These are phyloP conservation scores for Sebastes reedi DNA, from an alignment of 2,797 vertebrate species.

Conservation along the genomic window DNA sequence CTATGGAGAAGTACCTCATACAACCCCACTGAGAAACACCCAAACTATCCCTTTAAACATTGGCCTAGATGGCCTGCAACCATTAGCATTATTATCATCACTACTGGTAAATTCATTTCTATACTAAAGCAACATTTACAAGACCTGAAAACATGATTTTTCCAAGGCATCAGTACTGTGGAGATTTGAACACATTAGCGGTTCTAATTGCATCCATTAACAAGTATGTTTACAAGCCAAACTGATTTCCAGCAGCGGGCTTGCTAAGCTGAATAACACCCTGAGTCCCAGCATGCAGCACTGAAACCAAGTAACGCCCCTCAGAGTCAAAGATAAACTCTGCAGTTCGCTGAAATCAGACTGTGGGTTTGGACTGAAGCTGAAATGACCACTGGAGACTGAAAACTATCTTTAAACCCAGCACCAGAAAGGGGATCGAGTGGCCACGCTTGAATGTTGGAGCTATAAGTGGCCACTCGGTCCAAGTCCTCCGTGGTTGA, in stretches of 20 bases:
- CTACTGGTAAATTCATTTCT: background rate
- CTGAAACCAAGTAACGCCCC: background rate
- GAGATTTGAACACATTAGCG: background rate
- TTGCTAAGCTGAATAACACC: constrained; percentile 5
- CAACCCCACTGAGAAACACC: too few relatives aligned
- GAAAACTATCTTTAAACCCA: constrained; percentile 22
- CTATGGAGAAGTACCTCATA: too few relatives aligned
- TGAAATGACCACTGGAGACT: constrained; percentile 31
- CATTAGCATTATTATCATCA: background rate
- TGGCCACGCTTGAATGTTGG: constrained; percentile 21
- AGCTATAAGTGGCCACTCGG: constrained; percentile 11
- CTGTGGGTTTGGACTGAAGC: constrained; percentile 24
- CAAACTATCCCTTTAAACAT: too few relatives aligned
- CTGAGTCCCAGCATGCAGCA: background rate
- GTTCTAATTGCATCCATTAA: background rate
- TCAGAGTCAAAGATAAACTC: constrained; percentile 25
- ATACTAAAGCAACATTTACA: background rate
- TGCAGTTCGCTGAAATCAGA: constrained; percentile 22
- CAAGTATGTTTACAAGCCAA: background rate
- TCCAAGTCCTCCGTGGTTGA: constrained; percentile 47
- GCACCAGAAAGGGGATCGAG: constrained; percentile 18
- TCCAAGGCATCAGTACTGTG: background rate
- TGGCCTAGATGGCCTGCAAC: background rate
- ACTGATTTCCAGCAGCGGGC: background rate
- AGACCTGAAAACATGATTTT: background rate